Evolutionary conservation across 1,140 invertebrate species (phyloP), one percentile per base, ranked within the genome.

Genomic region (Pygmarrhopalites habei): DNA sequence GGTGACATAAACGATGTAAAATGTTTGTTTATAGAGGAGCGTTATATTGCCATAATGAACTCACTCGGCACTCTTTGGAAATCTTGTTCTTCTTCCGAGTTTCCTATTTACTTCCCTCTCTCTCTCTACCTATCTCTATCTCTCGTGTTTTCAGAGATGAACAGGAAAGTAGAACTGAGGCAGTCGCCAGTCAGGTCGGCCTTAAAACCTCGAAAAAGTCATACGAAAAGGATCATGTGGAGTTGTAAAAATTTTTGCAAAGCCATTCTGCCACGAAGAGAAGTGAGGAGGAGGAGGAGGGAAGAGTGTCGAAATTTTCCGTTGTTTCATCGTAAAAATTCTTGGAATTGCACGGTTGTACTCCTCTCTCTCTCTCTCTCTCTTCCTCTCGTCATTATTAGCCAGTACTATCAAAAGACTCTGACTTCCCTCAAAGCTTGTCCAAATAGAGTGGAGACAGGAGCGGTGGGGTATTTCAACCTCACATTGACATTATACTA

Each of bases 271-370:
- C 51, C 12, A 25, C 17, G 19, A n/a, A n/a, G 25, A 53, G 2
- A 23, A 56, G 14, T 28, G 28, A 23, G 19, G 7, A 10, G 10
- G n/a, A n/a, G n/a, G n/a, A n/a, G n/a, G n/a, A n/a, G 10, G 5
- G 44, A 21, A 21, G 49, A 60, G 47, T 60, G 58, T 60, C 32
- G 49, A 60, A 60, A 60, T 46, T 60, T 60, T 52, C 58, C 49
- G 49, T 60, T 49, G 46, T 49, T 46, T 53, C 30, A 26, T 60
- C 58, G 47, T 60, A 60, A 60, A 60, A 60, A 35, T 52, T 21
- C 25, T 46, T 23, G 23, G 49, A 52, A 52, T 52, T 60, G 46
- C 58, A 46, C 44, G 21, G 10, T 46, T 46, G 10, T 10, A n/a
- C n/a, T 46, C n/a, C 44, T 35, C 32, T n/a, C n/a, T n/a, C n/a